Conservation (phyloP, 2,888 invertebrate genomes). For the Melanostoma scalare region DNA sequence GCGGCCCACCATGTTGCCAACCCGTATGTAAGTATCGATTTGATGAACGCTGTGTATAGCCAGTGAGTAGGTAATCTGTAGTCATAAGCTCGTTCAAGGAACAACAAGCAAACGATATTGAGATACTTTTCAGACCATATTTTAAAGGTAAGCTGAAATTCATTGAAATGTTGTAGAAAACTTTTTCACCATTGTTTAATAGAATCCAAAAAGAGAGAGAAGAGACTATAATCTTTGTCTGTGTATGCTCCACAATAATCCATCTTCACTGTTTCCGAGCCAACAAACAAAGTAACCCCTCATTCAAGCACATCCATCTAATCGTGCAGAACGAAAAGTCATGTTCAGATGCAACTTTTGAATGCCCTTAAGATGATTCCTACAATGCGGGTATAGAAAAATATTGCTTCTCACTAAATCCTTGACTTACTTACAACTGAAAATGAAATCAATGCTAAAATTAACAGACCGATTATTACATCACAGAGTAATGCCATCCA, state of each 20-base stretch:
- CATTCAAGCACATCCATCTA: conserved; percentile 43
- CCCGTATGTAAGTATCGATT: too few species aligned
- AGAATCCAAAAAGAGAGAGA: neutral
- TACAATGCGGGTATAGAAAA: neutral
- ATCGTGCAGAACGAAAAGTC: conserved; percentile 22
- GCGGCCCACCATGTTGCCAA: too few species aligned
- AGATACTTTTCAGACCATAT: neutral
- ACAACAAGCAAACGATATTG: too few species aligned
- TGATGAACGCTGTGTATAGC: too few species aligned
- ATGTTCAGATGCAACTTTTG: neutral
- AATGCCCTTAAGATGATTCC: conserved; percentile 30
- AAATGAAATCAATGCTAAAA: conserved; percentile 38
- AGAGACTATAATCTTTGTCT: too few species aligned
- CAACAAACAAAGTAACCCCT: neutral
- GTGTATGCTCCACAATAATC: too few species aligned
- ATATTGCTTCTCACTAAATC: neutral
- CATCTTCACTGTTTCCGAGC: too few species aligned
- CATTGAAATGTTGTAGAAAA: neutral
- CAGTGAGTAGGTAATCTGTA: too few species aligned
- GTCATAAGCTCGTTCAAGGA: too few species aligned
- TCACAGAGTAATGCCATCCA: conserved; percentile 35
- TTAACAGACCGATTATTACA: conserved; percentile 50
- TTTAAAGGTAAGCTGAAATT: neutral
- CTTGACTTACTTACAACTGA: conserved; percentile 6
- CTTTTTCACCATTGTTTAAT: neutral